Base-by-base conservation (phyloP, 2,113 vertebrate genomes). In the Rutilus rutilus region DNA sequence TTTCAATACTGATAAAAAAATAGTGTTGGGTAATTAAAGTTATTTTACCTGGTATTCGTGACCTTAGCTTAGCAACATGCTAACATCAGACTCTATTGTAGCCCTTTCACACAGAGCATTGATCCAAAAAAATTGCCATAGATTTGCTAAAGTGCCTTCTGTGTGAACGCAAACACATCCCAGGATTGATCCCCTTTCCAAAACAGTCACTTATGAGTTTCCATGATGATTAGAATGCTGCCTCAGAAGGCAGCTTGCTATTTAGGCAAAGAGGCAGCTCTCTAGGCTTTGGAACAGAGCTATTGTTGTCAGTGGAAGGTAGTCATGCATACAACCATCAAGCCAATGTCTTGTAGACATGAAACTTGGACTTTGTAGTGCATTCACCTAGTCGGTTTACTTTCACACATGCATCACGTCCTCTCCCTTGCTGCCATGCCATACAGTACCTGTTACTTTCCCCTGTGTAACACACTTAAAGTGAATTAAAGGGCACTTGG, bases 401-500 rank as follows among this genome's bases (percentile, higher is more conserved):
- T 57, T 57, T 57, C 78, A 47, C 78, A 78, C 30, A 17, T 54
- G 15, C 25, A 77, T 12, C 19, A 8, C 76, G 5, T 78, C 36
- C 21, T 4, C 33, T 62, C 15, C 27, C 47, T 3, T 17, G 27
- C 6, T 52, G 42, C n/a, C 27, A 11, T 50, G 36, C 25, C 30
- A 74, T 81, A 9, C 54, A 57, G 19, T 57, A 84, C 83, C 60
- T 73, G 47, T 77, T 82, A 25, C 39, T 25, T 78, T 86, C 78
- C 33, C 42, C 25, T 42, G n/a, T 83, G 78, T 83, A n/a, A 77
- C 7, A 60, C 39, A 81, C 50, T 79, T 57, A 23, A 78, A 77
- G 62, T 80, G 83, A 82, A 87, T 87, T 85, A 86, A 90, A 87
- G 75, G 82, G 81, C 88, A 85, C 88, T 91, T 87, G 57, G 84